Evolutionary conservation across 2,113 vertebrate species (phyloP).

Genomic region (Antennarius striatus): DNA sequence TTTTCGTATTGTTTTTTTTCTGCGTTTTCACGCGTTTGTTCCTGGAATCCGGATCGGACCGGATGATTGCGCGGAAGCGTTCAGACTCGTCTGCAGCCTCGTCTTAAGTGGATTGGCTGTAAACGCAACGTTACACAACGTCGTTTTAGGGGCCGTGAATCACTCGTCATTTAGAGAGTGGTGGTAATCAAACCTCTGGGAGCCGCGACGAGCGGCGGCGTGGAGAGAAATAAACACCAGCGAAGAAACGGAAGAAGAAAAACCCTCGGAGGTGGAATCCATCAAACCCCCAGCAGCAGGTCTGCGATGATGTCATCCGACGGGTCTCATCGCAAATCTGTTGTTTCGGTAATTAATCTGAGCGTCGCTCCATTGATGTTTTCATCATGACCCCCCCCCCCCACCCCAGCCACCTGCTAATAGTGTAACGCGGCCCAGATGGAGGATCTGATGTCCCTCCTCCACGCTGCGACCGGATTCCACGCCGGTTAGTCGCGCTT

Average conservation of each 20-base stretch:
- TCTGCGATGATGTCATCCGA: no score
- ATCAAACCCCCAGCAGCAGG: conserved; percentile 26
- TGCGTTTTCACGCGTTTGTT: no score
- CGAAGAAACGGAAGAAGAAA: no score
- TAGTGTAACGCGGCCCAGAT: conserved; percentile 45
- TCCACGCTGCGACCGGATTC: conserved; percentile 61
- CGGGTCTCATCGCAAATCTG: conserved; percentile 7
- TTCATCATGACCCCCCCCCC: conserved; percentile 17
- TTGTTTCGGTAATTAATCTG: conserved; percentile 47
- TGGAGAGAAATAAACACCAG: no score
- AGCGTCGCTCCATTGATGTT: conserved; percentile 42
- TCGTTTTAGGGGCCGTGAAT: conserved; percentile 7
- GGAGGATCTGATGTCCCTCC: conserved; percentile 55
- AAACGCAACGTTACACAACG: conserved; percentile 23
- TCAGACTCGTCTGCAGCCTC: conserved; percentile 2
- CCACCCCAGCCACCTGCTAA: conserved; percentile 27
- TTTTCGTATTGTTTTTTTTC: no score
- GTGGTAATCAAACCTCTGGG: not conserved
- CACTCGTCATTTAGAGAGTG: not conserved
- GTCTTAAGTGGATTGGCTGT: conserved; percentile 37
- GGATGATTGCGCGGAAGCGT: no score
- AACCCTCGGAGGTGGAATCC: conserved; percentile 57
- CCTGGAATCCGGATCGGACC: no score
- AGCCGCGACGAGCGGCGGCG: no score
- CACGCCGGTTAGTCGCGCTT: conserved; percentile 50